phyloP scores from a whole-genome alignment of 2,888 invertebrate genomes.

The Oligia fasciuncula region DNA sequence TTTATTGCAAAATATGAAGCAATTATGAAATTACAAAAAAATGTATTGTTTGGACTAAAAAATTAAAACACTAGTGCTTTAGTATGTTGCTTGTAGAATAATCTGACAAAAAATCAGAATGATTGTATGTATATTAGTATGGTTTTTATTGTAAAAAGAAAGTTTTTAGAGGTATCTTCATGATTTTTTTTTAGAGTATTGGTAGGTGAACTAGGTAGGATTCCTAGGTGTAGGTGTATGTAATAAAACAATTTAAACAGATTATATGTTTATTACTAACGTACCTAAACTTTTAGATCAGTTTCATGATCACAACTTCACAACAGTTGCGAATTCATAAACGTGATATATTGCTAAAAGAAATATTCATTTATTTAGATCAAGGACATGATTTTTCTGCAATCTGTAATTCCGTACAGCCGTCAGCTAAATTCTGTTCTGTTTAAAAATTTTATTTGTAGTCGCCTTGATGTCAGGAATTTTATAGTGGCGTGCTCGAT shows the following conservation, averaged over 20 bases:
- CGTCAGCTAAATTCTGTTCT: conserved; percentile 56
- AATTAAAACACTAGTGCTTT: no score
- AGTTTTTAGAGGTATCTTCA: no score
- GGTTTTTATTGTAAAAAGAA: no score
- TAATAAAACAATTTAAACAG: background rate
- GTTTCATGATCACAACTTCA: conserved; percentile 30
- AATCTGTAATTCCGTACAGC: conserved; percentile 57
- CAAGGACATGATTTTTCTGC: conserved; percentile 67
- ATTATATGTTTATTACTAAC: background rate
- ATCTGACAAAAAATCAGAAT: no score
- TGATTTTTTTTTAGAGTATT: no score
- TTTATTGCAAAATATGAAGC: no score
- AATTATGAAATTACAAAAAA: no score
- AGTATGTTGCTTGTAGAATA: no score
- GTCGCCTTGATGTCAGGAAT: conserved; percentile 69
- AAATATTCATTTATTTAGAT: conserved; percentile 61
- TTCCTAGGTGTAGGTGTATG: no score
- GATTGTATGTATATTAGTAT: no score
- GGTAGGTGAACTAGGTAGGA: background rate
- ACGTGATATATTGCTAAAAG: conserved; percentile 62
- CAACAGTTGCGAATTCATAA: conserved; percentile 56
- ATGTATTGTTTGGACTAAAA: no score
- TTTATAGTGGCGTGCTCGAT: conserved; percentile 69
- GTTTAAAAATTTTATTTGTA: conserved; percentile 54
- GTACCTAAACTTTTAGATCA: background rate